Conservation (phyloP, 2,888 invertebrate species). For the Melipona beecheii region DNA sequence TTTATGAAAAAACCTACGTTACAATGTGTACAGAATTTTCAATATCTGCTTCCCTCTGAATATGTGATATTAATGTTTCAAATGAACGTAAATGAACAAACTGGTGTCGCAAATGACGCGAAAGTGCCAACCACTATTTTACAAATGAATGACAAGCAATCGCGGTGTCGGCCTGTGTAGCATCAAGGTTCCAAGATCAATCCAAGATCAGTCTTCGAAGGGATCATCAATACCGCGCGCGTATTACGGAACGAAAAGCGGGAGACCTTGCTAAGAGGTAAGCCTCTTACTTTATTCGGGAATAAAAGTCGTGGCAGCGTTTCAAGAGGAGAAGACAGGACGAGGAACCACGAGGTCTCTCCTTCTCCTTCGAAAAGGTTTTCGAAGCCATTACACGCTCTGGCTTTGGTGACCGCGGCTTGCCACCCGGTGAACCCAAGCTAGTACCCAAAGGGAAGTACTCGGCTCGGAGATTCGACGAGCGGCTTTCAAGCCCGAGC, state of each 20-base stretch:
- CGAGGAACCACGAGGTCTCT: conserved; percentile 14
- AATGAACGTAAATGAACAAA: too few relatives aligned
- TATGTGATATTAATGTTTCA: too few relatives aligned
- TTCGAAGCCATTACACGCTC: conserved; percentile 55
- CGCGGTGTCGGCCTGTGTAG: too few relatives aligned
- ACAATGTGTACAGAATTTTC: too few relatives aligned
- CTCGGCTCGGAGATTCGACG: conserved; percentile 25
- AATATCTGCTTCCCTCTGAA: too few relatives aligned
- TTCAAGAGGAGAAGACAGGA: conserved; percentile 1
- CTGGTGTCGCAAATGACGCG: too few relatives aligned
- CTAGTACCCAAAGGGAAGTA: conserved; percentile 19
- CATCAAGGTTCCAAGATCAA: conserved; percentile 14
- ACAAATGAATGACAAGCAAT: too few relatives aligned
- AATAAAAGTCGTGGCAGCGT: conserved; percentile 41
- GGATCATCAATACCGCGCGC: conserved; percentile 28
- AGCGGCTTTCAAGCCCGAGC: background rate
- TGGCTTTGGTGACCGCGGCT: conserved; percentile 14
- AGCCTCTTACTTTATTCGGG: conserved; percentile 60
- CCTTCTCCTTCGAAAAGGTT: conserved; percentile 24
- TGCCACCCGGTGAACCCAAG: conserved; percentile 1
- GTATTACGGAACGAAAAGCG: conserved; percentile 37
- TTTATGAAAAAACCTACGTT: too few relatives aligned
- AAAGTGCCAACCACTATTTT: too few relatives aligned
- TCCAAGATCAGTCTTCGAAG: conserved; percentile 5
- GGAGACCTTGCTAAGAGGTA: conserved; percentile 15